These are phyloP conservation scores for Oryzias sinensis DNA, from an alignment of 2,797 vertebrate species.

Conservation along the genomic window DNA sequence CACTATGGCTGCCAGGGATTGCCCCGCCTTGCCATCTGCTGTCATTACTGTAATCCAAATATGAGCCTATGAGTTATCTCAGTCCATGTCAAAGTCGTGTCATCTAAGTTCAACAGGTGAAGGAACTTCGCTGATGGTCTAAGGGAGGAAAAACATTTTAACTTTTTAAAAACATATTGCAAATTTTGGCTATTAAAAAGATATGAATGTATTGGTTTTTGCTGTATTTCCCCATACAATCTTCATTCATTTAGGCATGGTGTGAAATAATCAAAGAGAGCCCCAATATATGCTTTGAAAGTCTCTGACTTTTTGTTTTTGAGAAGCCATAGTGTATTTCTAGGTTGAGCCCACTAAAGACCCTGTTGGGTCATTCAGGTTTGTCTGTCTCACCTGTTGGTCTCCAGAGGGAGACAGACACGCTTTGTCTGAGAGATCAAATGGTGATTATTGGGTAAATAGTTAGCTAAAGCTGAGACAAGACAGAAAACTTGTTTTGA, in stretches of 20 bases:
- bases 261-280: no score
- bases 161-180: constrained; percentile 18
- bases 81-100: constrained; percentile 69
- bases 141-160: no score
- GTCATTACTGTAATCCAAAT: constrained; percentile 72
- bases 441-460: background rate
- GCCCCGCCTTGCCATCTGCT: constrained; percentile 82
- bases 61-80: constrained; percentile 79
- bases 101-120: constrained; percentile 60
- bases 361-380: no score
- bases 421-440: background rate
- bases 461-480: constrained; percentile 2
- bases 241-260: no score
- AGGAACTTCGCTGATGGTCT: constrained; percentile 52
- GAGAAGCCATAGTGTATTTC: background rate
- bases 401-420: constrained; percentile 31
- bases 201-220: background rate
- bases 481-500: constrained; percentile 13
- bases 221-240: no score
- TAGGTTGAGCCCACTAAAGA: background rate
- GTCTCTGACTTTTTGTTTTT: background rate
- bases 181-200: constrained; percentile 21
- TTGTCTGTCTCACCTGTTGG: background rate
- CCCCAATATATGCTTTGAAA: background rate
- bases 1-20: constrained; percentile 72